A percentile compares a stretch with the other conserved stretches of the same genome.
These are phyloP conservation scores for Catamblyrhynchus diadema DNA, from an alignment of 2,797 vertebrate species.

Conservation along the genomic window DNA sequence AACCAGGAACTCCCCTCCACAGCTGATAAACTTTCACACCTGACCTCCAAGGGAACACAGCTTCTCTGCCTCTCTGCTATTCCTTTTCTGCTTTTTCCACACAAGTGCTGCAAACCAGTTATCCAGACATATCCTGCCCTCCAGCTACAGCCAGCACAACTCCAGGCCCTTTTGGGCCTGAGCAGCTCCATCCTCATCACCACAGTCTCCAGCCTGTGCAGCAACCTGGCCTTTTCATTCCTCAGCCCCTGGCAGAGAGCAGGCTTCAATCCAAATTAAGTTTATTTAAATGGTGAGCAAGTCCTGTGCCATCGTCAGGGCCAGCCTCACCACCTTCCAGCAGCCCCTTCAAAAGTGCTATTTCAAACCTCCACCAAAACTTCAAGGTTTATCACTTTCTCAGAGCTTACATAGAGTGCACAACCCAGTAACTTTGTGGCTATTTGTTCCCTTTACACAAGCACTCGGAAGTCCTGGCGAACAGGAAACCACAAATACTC, in stretches of 20 bases:
- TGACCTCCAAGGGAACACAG: neutral
- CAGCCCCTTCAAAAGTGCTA: neutral
- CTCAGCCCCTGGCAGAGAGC: neutral
- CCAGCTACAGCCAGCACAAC: neutral
- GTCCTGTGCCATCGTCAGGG: neutral
- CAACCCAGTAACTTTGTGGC: neutral
- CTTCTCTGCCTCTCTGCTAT: neutral
- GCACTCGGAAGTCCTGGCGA: neutral
- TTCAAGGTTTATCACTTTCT: neutral
- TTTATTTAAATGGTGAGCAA: neutral
- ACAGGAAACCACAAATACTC: conserved; percentile 31
- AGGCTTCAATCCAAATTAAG: neutral
- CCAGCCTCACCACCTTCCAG: neutral
- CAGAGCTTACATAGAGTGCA: neutral
- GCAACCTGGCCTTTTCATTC: neutral
- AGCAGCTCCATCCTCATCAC: neutral
- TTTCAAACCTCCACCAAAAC: neutral
- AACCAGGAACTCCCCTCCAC: neutral
- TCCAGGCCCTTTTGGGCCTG: neutral
- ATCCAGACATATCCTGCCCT: neutral
- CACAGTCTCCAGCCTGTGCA: neutral
- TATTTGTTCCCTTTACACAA: neutral
- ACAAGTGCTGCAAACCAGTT: neutral
- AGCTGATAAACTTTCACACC: neutral
- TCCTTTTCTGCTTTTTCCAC: neutral